Evolutionary conservation across 2,113 vertebrate genomes (phyloP).

Genomic region (Gymnocephalus cernua): DNA sequence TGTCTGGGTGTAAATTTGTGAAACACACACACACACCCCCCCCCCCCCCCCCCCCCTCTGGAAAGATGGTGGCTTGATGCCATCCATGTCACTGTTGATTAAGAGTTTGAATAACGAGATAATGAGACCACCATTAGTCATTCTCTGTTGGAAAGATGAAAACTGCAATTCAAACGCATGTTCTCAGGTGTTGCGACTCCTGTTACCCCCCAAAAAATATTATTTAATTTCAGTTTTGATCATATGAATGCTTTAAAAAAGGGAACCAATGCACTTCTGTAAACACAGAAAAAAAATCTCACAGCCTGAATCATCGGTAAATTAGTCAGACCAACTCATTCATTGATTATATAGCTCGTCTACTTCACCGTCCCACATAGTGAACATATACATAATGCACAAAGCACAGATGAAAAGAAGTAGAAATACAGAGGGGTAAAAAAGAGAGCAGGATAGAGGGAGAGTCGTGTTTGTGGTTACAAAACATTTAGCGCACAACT

Average conservation of each 20-base stretch:
- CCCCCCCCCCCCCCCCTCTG: no score
- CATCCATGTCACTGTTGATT: neutral
- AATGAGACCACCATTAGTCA: neutral
- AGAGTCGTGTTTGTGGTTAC: neutral
- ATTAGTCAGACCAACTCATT: neutral
- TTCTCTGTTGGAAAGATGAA: no score
- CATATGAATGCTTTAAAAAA: no score
- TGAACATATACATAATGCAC: neutral
- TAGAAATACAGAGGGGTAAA: neutral
- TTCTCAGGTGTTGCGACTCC: no score
- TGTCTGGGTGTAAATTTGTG: slow-evolving; percentile 25
- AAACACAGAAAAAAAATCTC: no score
- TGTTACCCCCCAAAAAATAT: no score
- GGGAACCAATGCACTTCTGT: no score
- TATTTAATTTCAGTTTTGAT: no score
- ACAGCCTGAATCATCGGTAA: no score
- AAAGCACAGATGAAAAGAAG: neutral
- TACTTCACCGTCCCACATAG: neutral
- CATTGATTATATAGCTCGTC: neutral
- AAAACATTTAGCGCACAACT: neutral
- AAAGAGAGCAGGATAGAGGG: neutral
- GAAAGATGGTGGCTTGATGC: neutral
- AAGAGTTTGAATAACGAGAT: slow-evolving; percentile 8
- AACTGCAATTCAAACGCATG: no score
- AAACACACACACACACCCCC: neutral